Percentiles rank a stretch among this genome's conserved stretches.
These are phyloP conservation scores for Dicyrtomina minuta DNA, from an alignment of 2,888 invertebrate genomes.

Conservation along the genomic window DNA sequence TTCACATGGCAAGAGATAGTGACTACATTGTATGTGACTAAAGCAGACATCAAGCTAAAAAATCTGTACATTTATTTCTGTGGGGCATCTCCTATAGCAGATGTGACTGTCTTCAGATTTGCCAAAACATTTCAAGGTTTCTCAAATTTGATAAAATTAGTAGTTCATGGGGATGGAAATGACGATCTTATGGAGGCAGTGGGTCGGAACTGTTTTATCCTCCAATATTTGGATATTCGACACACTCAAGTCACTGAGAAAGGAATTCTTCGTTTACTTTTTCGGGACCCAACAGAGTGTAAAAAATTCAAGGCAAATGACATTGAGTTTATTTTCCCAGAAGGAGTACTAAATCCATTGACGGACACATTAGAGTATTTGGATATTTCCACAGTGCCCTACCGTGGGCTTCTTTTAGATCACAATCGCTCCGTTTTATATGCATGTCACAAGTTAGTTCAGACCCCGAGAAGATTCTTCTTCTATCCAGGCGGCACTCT, in stretches of 20 bases:
- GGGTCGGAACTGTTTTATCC: constrained; percentile 38
- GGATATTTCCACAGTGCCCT: constrained; percentile 38
- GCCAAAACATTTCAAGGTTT: constrained; percentile 35
- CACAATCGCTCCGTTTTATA: constrained; percentile 21
- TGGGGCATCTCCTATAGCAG: constrained; percentile 15
- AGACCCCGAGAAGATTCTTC: constrained; percentile 40
- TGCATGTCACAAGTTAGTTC: constrained; percentile 42
- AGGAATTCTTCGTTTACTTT: constrained; percentile 40
- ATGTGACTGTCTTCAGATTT: neutral
- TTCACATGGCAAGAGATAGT: constrained; percentile 41
- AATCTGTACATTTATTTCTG: constrained; percentile 39
- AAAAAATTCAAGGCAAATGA: constrained; percentile 26
- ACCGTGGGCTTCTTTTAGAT: neutral
- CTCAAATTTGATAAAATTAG: constrained; percentile 37
- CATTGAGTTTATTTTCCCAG: neutral
- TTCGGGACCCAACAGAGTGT: constrained; percentile 27
- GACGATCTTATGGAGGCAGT: constrained; percentile 41
- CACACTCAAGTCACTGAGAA: constrained; percentile 38
- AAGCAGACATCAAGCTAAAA: constrained; percentile 27
- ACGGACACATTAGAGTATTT: constrained; percentile 38
- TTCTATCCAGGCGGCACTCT: constrained; percentile 38
- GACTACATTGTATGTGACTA: constrained; percentile 29
- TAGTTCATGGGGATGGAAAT: constrained; percentile 40
- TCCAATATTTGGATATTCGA: constrained; percentile 47
- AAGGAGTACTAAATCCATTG: constrained; percentile 13